Evolutionary conservation across 2,888 invertebrate species (phyloP).

Genomic region (Scaptomyza polygonia): DNA sequence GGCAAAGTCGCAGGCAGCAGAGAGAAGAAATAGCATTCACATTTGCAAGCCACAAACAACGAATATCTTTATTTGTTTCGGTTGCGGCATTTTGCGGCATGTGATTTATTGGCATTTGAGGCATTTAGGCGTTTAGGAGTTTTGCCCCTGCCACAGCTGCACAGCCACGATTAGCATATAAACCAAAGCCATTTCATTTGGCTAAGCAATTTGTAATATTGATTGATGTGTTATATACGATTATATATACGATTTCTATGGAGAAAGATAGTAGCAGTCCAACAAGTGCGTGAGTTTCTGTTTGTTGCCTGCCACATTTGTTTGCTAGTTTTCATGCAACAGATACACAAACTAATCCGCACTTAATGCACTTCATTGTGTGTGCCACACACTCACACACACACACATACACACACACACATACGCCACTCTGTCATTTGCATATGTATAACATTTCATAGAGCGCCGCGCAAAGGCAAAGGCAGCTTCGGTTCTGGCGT

Average conservation of each 20-base stretch:
- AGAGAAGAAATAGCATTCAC: conserved; percentile 5
- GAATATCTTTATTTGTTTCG: not conserved
- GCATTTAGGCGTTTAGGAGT: conserved; percentile 59
- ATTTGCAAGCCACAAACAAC: conserved; percentile 19
- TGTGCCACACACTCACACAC: conserved; percentile 18
- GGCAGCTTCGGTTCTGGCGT: conserved; percentile 31
- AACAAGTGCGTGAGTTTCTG: conserved; percentile 67
- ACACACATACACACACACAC: conserved; percentile 8
- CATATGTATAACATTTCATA: conserved; percentile 43
- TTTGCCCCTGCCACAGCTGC: not conserved
- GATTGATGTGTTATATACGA: conserved; percentile 57
- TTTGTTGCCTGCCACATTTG: not conserved
- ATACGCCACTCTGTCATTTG: conserved; percentile 26
- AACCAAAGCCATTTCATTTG: conserved; percentile 71
- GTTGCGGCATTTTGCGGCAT: conserved; percentile 40
- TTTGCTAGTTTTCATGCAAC: conserved; percentile 38
- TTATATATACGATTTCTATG: too few relatives aligned
- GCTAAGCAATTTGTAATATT: conserved; percentile 68
- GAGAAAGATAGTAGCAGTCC: conserved; percentile 14
- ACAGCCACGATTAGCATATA: conserved; percentile 63
- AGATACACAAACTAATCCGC: conserved; percentile 49
- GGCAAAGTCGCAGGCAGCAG: conserved; percentile 58
- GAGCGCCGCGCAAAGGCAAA: not conserved
- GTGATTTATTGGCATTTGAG: conserved; percentile 76
- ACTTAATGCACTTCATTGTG: conserved; percentile 45